Percentiles rank a stretch among this genome's conserved stretches.
phyloP scores from a whole-genome alignment of 2,113 vertebrate species.

The Lophotis ruficrista region DNA sequence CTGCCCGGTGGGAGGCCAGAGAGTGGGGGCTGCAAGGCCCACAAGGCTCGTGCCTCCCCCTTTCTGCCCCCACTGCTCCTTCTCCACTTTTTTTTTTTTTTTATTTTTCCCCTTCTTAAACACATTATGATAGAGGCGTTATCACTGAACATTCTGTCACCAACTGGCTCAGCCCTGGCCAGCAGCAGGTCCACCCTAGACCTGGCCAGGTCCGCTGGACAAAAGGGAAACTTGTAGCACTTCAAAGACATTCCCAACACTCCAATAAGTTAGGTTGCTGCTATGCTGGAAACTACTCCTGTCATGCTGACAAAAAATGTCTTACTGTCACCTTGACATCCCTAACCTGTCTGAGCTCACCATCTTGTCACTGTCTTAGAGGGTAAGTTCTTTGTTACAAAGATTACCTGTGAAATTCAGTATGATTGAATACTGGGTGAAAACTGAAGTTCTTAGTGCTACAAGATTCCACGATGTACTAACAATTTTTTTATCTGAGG shows the following conservation, averaged over 20 bases:
- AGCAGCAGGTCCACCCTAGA: too few species aligned
- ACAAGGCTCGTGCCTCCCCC: too few species aligned
- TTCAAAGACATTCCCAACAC: not conserved
- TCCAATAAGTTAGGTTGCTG: not conserved
- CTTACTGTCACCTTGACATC: not conserved
- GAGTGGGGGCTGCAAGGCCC: too few species aligned
- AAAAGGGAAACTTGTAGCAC: too few species aligned
- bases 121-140: too few species aligned
- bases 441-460: not conserved
- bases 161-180: too few species aligned
- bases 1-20: too few species aligned
- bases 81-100: too few species aligned
- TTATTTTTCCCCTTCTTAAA: too few species aligned
- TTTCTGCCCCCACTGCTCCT: too few species aligned
- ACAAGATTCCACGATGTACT: not conserved
- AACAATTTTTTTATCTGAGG: not conserved
- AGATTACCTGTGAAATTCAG: not conserved
- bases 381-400: not conserved
- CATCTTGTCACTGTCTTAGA: not conserved
- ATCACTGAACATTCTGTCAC: too few species aligned
- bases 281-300: not conserved
- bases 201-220: too few species aligned
- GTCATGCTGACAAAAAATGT: not conserved
- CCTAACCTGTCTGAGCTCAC: not conserved
- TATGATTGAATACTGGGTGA: not conserved